Base-by-base conservation (phyloP, 2,113 vertebrate species). In the Chaenogobius annularis region DNA sequence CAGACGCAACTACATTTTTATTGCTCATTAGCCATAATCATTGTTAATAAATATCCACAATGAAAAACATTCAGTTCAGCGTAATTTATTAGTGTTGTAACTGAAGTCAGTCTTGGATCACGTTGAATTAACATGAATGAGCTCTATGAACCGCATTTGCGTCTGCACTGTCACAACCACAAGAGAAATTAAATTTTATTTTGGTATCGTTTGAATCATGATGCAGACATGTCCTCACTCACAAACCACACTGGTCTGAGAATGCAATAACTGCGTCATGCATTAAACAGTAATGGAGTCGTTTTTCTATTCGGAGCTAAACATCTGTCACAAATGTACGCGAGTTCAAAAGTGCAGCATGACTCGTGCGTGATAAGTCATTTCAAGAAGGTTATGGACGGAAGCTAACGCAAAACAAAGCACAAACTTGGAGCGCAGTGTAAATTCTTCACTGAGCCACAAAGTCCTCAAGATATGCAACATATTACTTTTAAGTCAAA, bases 171-270 rank as follows among this genome's bases (percentile, higher is more conserved):
- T 11, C 9, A 37, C 31, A 5, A 84, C 83, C 81, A 70, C 74
- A 73, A 20, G 62, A 71, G 40, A 44, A 69, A 63, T n/a, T 10
- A 12, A 11, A 15, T 78, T 79, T 82, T 66, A 65, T 81, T 79
- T 81, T 58, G 48, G 66, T 63, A 35, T 56, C 12, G 66, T 50
- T 46, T 9, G 66, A 17, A 63, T 77, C 7, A 68, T 10, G 20
- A 67, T 69, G 64, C 80, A 87, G 79, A 80, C 83, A 74, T 79
- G 73, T 81, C 46, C 22, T 83, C 67, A 75, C 77, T 68, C 73
- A 71, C 79, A 68, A 68, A 78, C 74, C 71, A 26, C 75, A 75
- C 10, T 48, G 62, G 11, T 74, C 76, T 75, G 52, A 55, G 64
- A 75, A 61, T 26, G 58, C 22, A 63, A 17, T 3, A 61, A 20